Evolutionary conservation across 2,113 vertebrate genomes (phyloP), one percentile per base, ranked within the genome.

Genomic region (Pandion haliaetus): DNA sequence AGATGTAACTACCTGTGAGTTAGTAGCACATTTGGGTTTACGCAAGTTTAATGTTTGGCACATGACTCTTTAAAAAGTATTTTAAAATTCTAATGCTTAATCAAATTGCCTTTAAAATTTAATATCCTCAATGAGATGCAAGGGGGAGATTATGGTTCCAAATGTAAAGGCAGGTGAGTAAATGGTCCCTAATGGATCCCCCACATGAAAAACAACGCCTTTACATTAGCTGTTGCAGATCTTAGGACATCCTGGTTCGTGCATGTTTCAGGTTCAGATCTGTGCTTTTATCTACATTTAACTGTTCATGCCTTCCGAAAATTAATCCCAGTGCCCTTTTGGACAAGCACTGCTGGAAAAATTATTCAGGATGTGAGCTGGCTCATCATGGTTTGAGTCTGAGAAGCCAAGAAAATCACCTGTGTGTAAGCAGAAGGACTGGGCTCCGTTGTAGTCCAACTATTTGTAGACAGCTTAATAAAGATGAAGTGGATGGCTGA

Each of bases 391-490:
- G 36, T 36, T 83, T 45, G 79, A 86, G 50, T 62, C 66, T 45
- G 54, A 95, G 85, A 93, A 88, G 93, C 96, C 95, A 95, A 94
- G 79, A 93, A 97, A 94, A 95, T 94, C 74, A 88, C 86, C 58
- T 90, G 49, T 77, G 45, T 88, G 62, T 82, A 86, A 81, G 93
- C 71, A 95, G 77, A 88, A 92, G 74, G 67, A 86, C 74, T 92
- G 82, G 74, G 42, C 66, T 95, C 58, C 78, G 76, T 49, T 73
- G 55, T 80, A 77, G 42, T 91, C 85, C 76, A 93, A 21, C 29
- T 74, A 62, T 81, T 92, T 90, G 82, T 67, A 88, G 79, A 62
- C 58, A 73, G 90, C 78, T 93, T 83, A 93, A 91, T 17, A 62
- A 57, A 78, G 47, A 84, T 17, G 76, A 70, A 92, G 74, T n/a